Conservation (phyloP, 1,140 invertebrate genomes). For the Drosophila serrata region DNA sequence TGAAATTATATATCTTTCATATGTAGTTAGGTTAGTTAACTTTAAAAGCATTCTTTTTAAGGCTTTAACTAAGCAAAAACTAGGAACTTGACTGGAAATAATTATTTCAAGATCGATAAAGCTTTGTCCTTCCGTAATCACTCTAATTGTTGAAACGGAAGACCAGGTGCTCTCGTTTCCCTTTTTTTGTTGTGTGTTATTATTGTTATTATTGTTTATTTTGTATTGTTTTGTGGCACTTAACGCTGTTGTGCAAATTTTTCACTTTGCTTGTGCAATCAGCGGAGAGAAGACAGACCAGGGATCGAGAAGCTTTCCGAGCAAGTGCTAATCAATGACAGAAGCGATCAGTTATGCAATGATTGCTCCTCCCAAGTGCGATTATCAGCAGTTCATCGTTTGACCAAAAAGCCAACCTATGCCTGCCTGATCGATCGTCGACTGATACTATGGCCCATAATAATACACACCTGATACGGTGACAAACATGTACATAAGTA, state of each 20-base stretch:
- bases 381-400: constrained; percentile 53
- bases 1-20: not conserved
- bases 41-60: too few species aligned
- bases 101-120: not conserved
- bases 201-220: not conserved
- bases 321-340: constrained; percentile 75
- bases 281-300: not conserved
- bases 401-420: constrained; percentile 22
- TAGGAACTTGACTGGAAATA: not conserved
- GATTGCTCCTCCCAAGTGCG: constrained; percentile 2
- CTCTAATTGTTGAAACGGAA: constrained; percentile 10
- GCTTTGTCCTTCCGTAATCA: not conserved
- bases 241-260: constrained; percentile 46
- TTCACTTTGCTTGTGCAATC: constrained; percentile 1
- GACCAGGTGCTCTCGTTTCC: not conserved
- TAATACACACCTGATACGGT: constrained; percentile 44
- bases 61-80: not conserved
- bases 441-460: constrained; percentile 33
- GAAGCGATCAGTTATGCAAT: constrained; percentile 60
- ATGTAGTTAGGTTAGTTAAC: too few species aligned
- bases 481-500: constrained; percentile 17
- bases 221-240: constrained; percentile 22
- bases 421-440: constrained; percentile 11
- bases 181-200: too few species aligned
- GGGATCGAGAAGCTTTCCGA: constrained; percentile 14